Percentiles rank a stretch among this genome's conserved stretches.
These are phyloP conservation scores for Magallana nippona DNA, from an alignment of 2,888 invertebrate species.

Conservation along the genomic window DNA sequence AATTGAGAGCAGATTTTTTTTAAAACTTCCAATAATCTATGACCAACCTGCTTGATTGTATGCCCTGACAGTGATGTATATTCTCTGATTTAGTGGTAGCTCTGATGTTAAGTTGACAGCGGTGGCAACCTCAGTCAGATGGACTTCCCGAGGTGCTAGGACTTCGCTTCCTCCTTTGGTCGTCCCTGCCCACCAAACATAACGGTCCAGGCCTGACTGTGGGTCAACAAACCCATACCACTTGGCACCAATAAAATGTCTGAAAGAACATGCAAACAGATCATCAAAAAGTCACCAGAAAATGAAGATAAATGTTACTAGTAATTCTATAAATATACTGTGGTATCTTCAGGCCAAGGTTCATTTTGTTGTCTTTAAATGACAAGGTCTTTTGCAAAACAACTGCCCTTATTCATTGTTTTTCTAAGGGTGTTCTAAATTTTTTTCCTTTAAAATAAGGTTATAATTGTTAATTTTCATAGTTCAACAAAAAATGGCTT, in stretches of 20 bases:
- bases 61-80: constrained; percentile 59
- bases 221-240: constrained; percentile 53
- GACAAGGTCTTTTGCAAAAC: no score
- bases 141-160: constrained; percentile 38
- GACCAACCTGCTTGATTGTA: constrained; percentile 61
- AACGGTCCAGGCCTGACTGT: constrained; percentile 50
- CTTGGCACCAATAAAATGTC: constrained; percentile 45
- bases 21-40: background rate
- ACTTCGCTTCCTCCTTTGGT: constrained; percentile 45
- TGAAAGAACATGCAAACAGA: constrained; percentile 5
- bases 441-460: no score
- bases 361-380: no score
- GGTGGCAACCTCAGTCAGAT: constrained; percentile 46
- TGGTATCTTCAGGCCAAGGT: no score
- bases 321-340: no score
- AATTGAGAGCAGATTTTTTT: background rate
- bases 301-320: no score
- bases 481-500: no score
- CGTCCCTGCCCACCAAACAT: constrained; percentile 50
- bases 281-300: no score
- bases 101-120: constrained; percentile 24
- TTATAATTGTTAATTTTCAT: no score
- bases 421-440: no score
- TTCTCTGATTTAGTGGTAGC: constrained; percentile 47
- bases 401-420: no score